Evolutionary conservation across 35 echinoderm and acorn worm species (phyloP), one percentile per base, ranked within the genome.

Genomic region (Eucidaris tribuloides): DNA sequence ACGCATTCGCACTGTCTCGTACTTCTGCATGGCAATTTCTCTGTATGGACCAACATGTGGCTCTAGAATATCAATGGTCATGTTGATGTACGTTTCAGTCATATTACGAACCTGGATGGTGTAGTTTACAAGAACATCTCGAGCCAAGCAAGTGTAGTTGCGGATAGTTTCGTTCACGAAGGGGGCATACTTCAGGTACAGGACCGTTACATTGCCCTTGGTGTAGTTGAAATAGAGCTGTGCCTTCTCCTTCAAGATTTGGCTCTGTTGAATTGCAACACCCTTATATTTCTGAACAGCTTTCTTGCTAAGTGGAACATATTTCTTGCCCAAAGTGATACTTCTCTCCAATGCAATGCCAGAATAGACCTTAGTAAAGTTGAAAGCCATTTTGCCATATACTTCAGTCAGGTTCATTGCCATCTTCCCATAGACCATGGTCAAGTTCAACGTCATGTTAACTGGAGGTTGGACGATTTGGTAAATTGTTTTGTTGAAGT

Each of bases 401-500:
- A 41, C 80, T 46, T 81, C 65, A 22, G 86, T 83, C 2, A 70
- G 11, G 58, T 88, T 79, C 37, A 80, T 7, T 36, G 62, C 65
- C 39, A 79, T 79, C 38, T 72, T 56, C 3, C 81, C 35, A 42
- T 65, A 80, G 17, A 79, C 42, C 2, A 35, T 27, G 13, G 57
- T 57, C 18, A 66, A 25, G 19, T 62, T 83, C 80, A 64, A 43
- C 6, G 80, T 83, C 34, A 83, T 29, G 39, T 83, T 65, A 20
- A 72, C 50, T 37, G 54, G 71, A 74, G 57, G 24, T 20, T 59
- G 38, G 20, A 77, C 33, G 19, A 88, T 37, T 14, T 93, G 85
- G 65, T 86, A 90, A n/a, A 87, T 81, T 28, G 92, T 96, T 20
- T 38, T 91, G 11, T 96, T 83, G 41, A 90, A 50, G 70, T 90